Evolutionary conservation across 2,797 vertebrate genomes (phyloP), one percentile per base, ranked within the genome.

Genomic region (Lateolabrax maculatus): DNA sequence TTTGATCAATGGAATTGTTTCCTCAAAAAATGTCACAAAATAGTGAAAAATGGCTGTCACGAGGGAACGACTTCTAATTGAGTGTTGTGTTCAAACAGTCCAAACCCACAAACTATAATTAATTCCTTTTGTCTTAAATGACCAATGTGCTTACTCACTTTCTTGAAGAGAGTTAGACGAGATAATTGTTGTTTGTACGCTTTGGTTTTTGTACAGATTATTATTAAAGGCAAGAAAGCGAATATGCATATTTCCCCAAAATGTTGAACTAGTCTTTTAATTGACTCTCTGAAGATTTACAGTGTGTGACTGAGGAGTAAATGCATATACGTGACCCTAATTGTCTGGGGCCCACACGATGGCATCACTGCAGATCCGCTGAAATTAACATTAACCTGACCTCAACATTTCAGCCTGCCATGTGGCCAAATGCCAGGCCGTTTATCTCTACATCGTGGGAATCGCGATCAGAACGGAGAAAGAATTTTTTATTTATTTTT

Each of bases 371-470:
- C 34, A 71, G 56, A 69, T 25, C 57, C 36, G 63, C 3, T 58
- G 6, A 55, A 63, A 81, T 81, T 68, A 88, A 87, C 73, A 52
- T 67, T n/a, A 85, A 71, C 43, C 46, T 77, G 81, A 90, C 74
- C 79, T 77, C 31, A 63, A 43, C 71, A 57, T 89, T 92, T 91
- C 72, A 79, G 55, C 31, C 31, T 12, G 52, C 71, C 55, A n/a
- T n/a, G 34, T 74, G 78, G 73, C 75, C 81, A 89, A 93, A 87
- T 75, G 81, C 84, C 84, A 88, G 34, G 64, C 72, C 57, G 76
- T 87, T 82, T 79, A 89, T 90, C 88, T 84, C 51, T 29, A 49
- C 70, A 83, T 77, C 79, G 81, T 81, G 73, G 77, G 77, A 90
- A 87, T 78, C 16, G 34, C 1, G 66, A 83, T 86, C 67, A 34